Evolutionary conservation across 2,113 vertebrate genomes (phyloP).

Genomic region (Apaloderma vittatum): DNA sequence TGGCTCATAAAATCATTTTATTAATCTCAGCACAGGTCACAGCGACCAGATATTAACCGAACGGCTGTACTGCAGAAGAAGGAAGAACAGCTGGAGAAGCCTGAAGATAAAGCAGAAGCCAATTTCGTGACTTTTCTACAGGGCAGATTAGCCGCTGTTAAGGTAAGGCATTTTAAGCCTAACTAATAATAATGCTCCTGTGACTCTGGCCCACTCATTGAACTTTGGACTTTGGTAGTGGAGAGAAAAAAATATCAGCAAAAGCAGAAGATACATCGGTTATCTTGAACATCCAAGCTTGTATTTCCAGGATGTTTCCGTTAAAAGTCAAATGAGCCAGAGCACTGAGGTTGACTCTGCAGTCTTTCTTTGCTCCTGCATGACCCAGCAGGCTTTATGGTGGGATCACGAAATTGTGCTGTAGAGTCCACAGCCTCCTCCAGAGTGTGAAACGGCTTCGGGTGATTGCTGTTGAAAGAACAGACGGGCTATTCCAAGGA

Average conservation of each 20-base stretch:
- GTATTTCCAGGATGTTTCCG: not conserved
- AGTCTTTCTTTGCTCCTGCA: not conserved
- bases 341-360: not conserved
- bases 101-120: not conserved
- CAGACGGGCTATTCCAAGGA: not conserved
- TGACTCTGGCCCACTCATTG: not conserved
- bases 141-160: not conserved
- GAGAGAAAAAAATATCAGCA: not conserved
- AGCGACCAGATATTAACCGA: not conserved
- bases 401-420: rapidly evolving
- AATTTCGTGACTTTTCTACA: not conserved
- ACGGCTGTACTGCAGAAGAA: not conserved
- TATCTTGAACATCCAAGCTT: not conserved
- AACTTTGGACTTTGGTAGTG: not conserved
- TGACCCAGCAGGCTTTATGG: not conserved
- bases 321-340: not conserved
- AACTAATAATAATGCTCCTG: not conserved
- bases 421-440: not conserved
- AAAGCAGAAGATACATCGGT: not conserved
- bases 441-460: not conserved
- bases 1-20: not conserved
- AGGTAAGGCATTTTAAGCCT: not conserved
- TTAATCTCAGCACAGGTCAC: not conserved
- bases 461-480: not conserved
- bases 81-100: not conserved